Conservation (phyloP, 2,113 vertebrate species). For the Ploceus nigricollis region DNA sequence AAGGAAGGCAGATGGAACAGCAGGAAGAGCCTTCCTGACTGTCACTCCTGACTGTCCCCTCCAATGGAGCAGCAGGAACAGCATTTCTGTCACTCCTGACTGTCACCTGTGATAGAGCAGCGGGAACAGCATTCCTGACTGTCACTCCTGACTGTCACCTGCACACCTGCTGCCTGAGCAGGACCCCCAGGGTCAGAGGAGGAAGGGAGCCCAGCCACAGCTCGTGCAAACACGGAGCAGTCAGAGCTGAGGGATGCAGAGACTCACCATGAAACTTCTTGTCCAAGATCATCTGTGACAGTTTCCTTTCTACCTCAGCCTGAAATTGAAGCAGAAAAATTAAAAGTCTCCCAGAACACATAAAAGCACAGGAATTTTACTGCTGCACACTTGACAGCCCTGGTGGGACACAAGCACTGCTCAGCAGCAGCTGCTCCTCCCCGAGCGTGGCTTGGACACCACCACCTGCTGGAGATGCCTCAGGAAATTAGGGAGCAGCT, state of each 20-base stretch:
- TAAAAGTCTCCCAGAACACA: neutral
- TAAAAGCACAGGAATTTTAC: accelerated
- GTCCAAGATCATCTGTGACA: conserved; percentile 99
- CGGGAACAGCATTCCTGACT: neutral
- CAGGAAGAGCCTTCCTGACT: neutral
- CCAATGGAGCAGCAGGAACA: neutral
- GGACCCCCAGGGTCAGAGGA: neutral
- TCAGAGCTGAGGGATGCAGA: neutral
- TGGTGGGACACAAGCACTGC: neutral
- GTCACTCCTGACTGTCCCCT: neutral
- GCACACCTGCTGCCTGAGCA: neutral
- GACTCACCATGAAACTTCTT: conserved; percentile 96
- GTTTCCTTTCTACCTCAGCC: conserved; percentile 96
- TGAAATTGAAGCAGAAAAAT: conserved; percentile 71
- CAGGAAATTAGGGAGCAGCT: neutral
- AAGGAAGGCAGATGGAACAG: neutral
- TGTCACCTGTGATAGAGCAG: neutral
- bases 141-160: neutral
- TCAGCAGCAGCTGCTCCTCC: neutral
- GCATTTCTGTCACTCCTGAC: neutral
- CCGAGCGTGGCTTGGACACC: neutral
- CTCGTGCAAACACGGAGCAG: accelerated
- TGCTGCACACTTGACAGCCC: neutral
- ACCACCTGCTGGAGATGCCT: neutral
- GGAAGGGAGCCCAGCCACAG: neutral